These are phyloP conservation scores for Neodontobutis hainanensis DNA, from an alignment of 2,113 vertebrate genomes.

Conservation along the genomic window DNA sequence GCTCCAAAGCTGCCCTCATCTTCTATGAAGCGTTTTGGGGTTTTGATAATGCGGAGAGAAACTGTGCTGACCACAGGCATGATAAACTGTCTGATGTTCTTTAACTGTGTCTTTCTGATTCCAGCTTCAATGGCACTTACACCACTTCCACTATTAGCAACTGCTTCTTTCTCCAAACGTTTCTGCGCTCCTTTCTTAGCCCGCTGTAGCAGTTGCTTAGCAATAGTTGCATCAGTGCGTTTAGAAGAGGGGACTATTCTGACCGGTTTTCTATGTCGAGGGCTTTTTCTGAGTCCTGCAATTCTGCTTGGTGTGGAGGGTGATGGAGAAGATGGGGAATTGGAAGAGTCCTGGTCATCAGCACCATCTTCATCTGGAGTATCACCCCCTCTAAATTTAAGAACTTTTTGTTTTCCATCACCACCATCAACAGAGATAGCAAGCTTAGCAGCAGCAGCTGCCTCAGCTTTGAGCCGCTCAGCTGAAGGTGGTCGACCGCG, in stretches of 20 bases:
- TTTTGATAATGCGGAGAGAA: conserved; percentile 96
- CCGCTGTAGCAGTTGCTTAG: conserved; percentile 94
- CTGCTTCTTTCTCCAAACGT: conserved; percentile 90
- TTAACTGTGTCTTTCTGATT: conserved; percentile 93
- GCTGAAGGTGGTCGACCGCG: conserved; percentile 91
- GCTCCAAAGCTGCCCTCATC: conserved; percentile 87
- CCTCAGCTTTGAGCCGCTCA: conserved; percentile 87
- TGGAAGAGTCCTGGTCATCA: conserved; percentile 67
- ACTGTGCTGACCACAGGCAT: conserved; percentile 98
- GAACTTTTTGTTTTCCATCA: conserved; percentile 86
- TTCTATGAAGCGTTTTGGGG: conserved; percentile 96
- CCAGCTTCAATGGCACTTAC: conserved; percentile 71
- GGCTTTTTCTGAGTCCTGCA: conserved; percentile 88
- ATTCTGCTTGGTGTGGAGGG: conserved; percentile 77
- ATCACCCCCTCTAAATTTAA: conserved; percentile 83
- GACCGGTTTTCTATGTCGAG: conserved; percentile 92
- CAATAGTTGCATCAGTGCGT: conserved; percentile 93
- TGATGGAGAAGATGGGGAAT: conserved; percentile 74
- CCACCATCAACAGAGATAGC: conserved; percentile 69
- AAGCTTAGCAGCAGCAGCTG: conserved; percentile 75
- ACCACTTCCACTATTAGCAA: conserved; percentile 53
- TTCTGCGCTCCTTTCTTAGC: conserved; percentile 92
- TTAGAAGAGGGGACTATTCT: conserved; percentile 94
- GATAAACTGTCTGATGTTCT: conserved; percentile 97
- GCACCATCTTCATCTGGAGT: conserved; percentile 49